These are phyloP conservation scores for Xyrauchen texanus DNA, from an alignment of 2,113 vertebrate species.

Conservation along the genomic window DNA sequence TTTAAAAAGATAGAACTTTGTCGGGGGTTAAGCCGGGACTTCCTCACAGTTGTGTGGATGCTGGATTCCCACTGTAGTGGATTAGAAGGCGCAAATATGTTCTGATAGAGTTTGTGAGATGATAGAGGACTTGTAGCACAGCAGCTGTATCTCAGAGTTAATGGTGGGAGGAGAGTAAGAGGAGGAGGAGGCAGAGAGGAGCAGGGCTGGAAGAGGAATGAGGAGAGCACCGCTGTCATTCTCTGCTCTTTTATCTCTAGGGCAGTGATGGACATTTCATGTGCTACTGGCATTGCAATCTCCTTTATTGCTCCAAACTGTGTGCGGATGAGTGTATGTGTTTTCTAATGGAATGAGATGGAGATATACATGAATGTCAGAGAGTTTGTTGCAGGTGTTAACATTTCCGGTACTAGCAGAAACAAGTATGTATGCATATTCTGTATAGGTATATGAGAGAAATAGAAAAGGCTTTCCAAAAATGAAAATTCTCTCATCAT, in stretches of 20 bases:
- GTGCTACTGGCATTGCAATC: slow-evolving; percentile 3
- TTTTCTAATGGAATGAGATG: not conserved
- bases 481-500: too few species aligned
- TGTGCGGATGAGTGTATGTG: too few species aligned
- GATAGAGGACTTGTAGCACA: slow-evolving; percentile 19
- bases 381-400: not conserved
- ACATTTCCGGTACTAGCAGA: too few species aligned
- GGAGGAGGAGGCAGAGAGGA: not conserved
- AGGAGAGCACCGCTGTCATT: not conserved
- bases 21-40: slow-evolving; percentile 29
- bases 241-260: slow-evolving; percentile 3
- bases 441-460: too few species aligned
- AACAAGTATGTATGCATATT: too few species aligned
- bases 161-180: slow-evolving; percentile 11
- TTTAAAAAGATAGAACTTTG: slow-evolving; percentile 54
- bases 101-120: not conserved
- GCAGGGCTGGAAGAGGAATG: not conserved
- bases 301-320: not conserved
- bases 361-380: slow-evolving; percentile 23
- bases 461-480: too few species aligned
- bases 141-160: slow-evolving; percentile 23
- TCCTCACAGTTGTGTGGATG: slow-evolving; percentile 20
- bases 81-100: slow-evolving; percentile 20
- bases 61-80: slow-evolving; percentile 40
- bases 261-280: slow-evolving; percentile 24